Conservation (phyloP, 2,797 vertebrate species). For the Brachymystax lenok region DNA sequence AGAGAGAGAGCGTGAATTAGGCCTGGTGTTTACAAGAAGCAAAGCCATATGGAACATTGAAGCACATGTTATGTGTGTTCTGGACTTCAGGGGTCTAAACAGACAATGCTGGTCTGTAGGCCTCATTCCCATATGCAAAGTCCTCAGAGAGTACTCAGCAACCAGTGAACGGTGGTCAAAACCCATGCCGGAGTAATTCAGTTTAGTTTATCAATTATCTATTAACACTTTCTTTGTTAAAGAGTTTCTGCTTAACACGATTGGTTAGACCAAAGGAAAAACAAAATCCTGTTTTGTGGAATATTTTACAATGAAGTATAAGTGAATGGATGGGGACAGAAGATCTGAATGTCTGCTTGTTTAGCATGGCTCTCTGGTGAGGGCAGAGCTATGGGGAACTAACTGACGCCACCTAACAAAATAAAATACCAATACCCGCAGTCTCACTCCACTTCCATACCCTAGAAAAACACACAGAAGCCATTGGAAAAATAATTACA, state of each 20-base stretch:
- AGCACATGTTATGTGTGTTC: slow-evolving; percentile 23
- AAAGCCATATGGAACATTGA: slow-evolving; percentile 44
- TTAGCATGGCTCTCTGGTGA: slow-evolving; percentile 48
- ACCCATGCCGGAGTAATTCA: slow-evolving; percentile 37
- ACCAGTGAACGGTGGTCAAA: neutral
- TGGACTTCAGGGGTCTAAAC: slow-evolving; percentile 29
- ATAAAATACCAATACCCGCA: slow-evolving; percentile 66
- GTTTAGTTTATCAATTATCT: slow-evolving; percentile 41
- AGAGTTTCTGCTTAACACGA: slow-evolving; percentile 38
- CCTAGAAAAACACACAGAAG: slow-evolving; percentile 63
- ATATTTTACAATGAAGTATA: slow-evolving; percentile 16
- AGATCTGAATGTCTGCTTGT: slow-evolving; percentile 60
- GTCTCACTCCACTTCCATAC: slow-evolving; percentile 56
- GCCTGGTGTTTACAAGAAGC: slow-evolving; percentile 56
- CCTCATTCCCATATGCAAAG: neutral
- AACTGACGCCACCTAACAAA: slow-evolving; percentile 47
- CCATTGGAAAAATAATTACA: slow-evolving; percentile 65
- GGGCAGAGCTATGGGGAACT: slow-evolving; percentile 28
- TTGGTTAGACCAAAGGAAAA: slow-evolving; percentile 17
- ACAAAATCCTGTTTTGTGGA: slow-evolving; percentile 43
- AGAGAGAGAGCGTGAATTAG: neutral
- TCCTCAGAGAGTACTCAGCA: neutral
- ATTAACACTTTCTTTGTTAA: slow-evolving; percentile 36
- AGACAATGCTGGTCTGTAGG: slow-evolving; percentile 40
- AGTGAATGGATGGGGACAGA: slow-evolving; percentile 46